These are phyloP conservation scores for Standfussiana lucernea DNA, from an alignment of 2,888 invertebrate species.

Conservation along the genomic window DNA sequence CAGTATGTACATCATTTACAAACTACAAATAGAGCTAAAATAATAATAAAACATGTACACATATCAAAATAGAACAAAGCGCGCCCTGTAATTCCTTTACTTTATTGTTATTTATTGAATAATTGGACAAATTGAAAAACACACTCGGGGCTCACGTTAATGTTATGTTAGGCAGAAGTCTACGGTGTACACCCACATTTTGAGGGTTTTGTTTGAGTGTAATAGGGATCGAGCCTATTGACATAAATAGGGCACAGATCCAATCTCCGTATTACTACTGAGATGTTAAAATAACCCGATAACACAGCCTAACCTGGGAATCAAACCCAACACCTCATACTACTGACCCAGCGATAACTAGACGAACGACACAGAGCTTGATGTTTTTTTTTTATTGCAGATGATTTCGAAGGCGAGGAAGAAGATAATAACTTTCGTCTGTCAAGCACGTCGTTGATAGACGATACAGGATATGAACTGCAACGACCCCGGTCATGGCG, in stretches of 20 bases:
- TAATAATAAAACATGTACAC: too few species aligned
- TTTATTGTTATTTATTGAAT: not conserved
- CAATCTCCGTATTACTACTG: not conserved
- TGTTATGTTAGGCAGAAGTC: not conserved
- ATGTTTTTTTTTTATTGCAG: conserved; percentile 17
- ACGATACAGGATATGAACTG: too few species aligned
- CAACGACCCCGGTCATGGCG: not conserved
- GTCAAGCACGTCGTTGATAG: not conserved
- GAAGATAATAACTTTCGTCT: too few species aligned
- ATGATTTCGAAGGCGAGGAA: not conserved
- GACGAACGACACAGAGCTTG: not conserved
- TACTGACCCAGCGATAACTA: not conserved
- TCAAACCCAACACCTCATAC: not conserved
- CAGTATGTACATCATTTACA: too few species aligned
- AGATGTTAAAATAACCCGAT: not conserved
- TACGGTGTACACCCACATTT: not conserved
- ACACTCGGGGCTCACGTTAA: not conserved
- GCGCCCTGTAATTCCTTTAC: too few species aligned
- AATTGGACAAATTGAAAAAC: not conserved
- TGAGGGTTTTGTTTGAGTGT: not conserved
- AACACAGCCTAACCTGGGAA: not conserved
- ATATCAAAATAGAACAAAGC: too few species aligned
- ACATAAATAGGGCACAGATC: not conserved
- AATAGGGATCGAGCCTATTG: not conserved
- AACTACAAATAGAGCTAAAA: too few species aligned